Evolutionary conservation across 2,888 invertebrate genomes (phyloP).

Genomic region (Melanargia galathea): DNA sequence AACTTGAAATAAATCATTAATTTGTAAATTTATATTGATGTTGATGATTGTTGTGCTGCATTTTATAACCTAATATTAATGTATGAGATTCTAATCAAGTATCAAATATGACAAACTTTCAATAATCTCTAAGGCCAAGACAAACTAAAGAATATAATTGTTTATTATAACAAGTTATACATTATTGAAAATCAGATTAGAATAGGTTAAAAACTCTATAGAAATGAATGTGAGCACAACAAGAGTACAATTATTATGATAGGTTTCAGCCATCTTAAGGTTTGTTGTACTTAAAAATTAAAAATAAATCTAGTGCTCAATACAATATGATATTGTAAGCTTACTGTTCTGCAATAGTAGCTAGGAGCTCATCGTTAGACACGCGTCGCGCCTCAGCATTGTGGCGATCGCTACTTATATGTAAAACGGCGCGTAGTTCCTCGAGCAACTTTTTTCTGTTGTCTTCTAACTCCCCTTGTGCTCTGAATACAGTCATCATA

Average conservation of each 20-base stretch:
- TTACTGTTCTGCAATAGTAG: conserved; percentile 95
- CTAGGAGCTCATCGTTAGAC: conserved; percentile 94
- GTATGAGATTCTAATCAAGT: conserved; percentile 12
- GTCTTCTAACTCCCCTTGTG: conserved; percentile 93
- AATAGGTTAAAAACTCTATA: conserved; percentile 11
- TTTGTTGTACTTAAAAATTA: conserved; percentile 59
- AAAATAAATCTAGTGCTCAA: conserved; percentile 65
- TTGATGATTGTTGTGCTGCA: background rate
- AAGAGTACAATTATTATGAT: background rate
- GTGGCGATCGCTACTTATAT: conserved; percentile 95
- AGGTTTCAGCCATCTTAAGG: conserved; percentile 72
- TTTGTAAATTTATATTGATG: background rate
- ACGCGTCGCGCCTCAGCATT: conserved; percentile 95
- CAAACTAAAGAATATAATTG: conserved; percentile 5
- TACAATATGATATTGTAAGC: conserved; percentile 60
- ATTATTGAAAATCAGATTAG: conserved; percentile 27
- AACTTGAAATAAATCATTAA: background rate
- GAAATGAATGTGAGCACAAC: background rate
- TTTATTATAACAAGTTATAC: conserved; percentile 4
- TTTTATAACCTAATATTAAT: conserved; percentile 1
- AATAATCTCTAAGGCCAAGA: conserved; percentile 52
- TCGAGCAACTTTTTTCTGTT: conserved; percentile 92
- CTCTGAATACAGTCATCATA: conserved; percentile 94
- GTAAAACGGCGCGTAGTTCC: conserved; percentile 90
- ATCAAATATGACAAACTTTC: conserved; percentile 10